Evolutionary conservation across 1,140 invertebrate genomes (phyloP), one percentile per base, ranked within the genome.

Genomic region (Apolygus lucorum): DNA sequence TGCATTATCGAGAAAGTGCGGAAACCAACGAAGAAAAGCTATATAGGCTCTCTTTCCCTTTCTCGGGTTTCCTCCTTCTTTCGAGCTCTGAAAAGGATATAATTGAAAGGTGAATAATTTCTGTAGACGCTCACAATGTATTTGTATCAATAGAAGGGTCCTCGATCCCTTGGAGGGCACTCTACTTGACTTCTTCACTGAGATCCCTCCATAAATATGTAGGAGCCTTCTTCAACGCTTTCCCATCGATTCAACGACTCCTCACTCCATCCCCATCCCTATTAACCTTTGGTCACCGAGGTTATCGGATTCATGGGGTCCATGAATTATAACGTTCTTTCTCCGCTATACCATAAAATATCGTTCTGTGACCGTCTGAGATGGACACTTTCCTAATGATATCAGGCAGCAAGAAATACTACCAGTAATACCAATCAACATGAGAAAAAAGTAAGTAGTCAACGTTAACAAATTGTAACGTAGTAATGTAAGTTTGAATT

Each of bases 91-190:
- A 59, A 59, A 68, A 68, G 52, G 52, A 52, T 54, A 68, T 68
- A 68, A 68, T 68, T 68, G 67, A 59, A 68, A 25, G 4, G 42
- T 68, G 67, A 68, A 68, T 68, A 54, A 68, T 68, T 68, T 28
- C 49, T 54, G 24, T 26, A 21, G 67, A 52, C 59, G 67, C 59
- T 54, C 67, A 24, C 52, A 52, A 68, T 68, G 52, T 68, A 68
- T 68, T 54, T 68, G 67, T 68, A 54, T 68, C 67, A 68, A 68
- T 68, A 68, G 29, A 68, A 59, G 42, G 52, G 49, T 52, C 49
- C 67, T 68, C 2, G 4, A 26, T 26, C 11, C 22, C 54, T 21
- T 59, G 2, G 54, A 59, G 54, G 54, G 54, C 54, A 59, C 54
- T 59, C 22, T 59, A 8, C 22, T 59, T 59, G 54, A 59, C 54